Evolutionary conservation across 2,888 invertebrate genomes (phyloP), one percentile per base, ranked within the genome.

Genomic region (Cephonodes hylas): DNA sequence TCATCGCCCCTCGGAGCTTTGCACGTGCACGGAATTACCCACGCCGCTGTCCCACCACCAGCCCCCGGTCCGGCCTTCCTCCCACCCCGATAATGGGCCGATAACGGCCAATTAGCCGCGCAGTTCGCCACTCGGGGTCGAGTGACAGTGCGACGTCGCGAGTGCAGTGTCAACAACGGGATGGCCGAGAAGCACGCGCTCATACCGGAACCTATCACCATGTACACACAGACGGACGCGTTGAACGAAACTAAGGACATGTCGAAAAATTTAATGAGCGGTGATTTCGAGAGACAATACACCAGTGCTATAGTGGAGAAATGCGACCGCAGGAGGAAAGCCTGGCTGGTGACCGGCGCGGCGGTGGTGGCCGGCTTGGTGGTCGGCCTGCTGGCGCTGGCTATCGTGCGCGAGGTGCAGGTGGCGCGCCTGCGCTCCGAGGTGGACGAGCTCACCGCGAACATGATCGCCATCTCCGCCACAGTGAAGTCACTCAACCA

Each of bases 241-340:
- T 77, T 84, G 75, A 87, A 81, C 70, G 88, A 88, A 64, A 80
- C 78, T 42, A 86, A 86, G 75, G 90, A 90, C 80, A 77, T 86
- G 77, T 88, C 91, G 15, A 88, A 88, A 79, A 91, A 89, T 65
- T 79, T 92, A 75, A 89, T 92, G 86, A 86, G 86, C 67, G 88
- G 88, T 67, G 91, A 92, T 66, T 91, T 87, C 67, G 89, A 90
- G 75, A 82, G 84, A 73, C 89, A 89, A 71, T 90, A 85, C 70
- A 78, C 77, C 48, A 77, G 76, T 65, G 79, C 73, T 58, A 76
- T 81, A 74, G 76, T 74, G 75, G 80, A 83, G 71, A 85, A 83
- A 72, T 72, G 73, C 8, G 70, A 75, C 56, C 68, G 77, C 65
- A 72, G 83, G 65, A 74, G 79, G 69, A 80, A 81, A 68, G 77